Conservation (phyloP, 2,797 vertebrate genomes). For the Sebastes vulpes region DNA sequence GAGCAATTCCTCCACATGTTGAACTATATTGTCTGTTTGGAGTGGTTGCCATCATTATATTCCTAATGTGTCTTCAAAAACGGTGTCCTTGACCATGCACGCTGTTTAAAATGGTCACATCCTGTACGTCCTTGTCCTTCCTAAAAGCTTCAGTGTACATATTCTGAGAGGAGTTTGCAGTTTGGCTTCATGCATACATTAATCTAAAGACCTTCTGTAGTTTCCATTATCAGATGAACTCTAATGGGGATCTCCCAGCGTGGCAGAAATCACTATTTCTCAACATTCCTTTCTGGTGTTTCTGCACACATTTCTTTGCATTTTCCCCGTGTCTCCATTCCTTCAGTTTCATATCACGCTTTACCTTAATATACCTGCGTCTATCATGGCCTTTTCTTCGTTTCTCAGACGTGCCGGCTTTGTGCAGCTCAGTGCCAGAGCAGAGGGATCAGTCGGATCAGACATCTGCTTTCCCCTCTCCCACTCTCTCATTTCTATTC, state of each 20-base stretch:
- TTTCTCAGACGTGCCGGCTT: slow-evolving; percentile 10
- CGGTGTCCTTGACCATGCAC: background rate
- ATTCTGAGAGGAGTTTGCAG: background rate
- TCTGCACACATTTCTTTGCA: background rate
- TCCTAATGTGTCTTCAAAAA: background rate
- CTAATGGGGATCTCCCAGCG: background rate
- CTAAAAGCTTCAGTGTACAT: background rate
- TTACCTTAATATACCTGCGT: slow-evolving; percentile 13
- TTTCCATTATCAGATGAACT: background rate
- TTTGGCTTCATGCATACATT: background rate
- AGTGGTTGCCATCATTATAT: background rate
- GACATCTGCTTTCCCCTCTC: slow-evolving; percentile 49
- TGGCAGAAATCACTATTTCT: background rate
- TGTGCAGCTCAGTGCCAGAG: slow-evolving; percentile 4
- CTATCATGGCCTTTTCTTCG: background rate
- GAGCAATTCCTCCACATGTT: background rate
- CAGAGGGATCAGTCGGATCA: slow-evolving; percentile 45
- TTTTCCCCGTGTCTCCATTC: slow-evolving; percentile 7
- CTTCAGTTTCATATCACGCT: background rate
- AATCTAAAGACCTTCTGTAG: background rate
- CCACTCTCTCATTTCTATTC: slow-evolving; percentile 55
- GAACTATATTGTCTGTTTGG: background rate
- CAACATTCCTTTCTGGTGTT: background rate
- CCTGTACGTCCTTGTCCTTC: background rate
- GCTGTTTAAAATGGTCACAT: background rate